These are phyloP conservation scores for Pristionchus maxplancki DNA, from an alignment of 2,888 invertebrate species.

Conservation along the genomic window DNA sequence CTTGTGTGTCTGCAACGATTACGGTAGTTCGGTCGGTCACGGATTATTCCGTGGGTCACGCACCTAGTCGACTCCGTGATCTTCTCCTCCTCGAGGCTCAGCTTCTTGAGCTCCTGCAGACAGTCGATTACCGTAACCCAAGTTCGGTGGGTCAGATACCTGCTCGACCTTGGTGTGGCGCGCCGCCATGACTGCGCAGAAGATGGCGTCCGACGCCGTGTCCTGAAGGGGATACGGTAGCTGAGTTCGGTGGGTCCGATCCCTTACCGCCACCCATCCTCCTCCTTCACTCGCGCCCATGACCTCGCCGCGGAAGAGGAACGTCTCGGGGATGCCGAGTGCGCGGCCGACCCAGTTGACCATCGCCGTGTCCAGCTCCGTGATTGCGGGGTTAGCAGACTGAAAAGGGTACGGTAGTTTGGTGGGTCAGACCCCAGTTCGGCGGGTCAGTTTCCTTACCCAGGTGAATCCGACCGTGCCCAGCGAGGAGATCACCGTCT, in stretches of 20 bases:
- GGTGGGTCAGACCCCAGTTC: neutral
- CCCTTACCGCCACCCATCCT: constrained; percentile 52
- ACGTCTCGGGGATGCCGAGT: constrained; percentile 53
- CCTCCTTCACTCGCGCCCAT: constrained; percentile 53
- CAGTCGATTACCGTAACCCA: neutral
- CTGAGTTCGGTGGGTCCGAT: neutral
- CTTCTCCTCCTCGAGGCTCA: neutral
- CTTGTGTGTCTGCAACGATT: neutral
- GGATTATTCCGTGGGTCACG: no score
- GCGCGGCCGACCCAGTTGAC: constrained; percentile 56
- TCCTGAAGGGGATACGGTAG: constrained; percentile 75
- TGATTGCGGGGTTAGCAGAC: constrained; percentile 52
- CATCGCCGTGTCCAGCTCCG: constrained; percentile 55
- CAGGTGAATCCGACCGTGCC: constrained; percentile 40
- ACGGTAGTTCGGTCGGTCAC: constrained; percentile 1
- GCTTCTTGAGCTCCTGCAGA: neutral
- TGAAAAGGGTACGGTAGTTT: neutral
- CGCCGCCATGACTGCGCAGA: constrained; percentile 92
- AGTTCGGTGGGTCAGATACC: constrained; percentile 77
- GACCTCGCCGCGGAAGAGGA: constrained; percentile 36
- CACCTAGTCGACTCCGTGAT: neutral
- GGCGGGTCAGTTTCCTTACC: constrained; percentile 24
- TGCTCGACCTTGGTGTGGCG: constrained; percentile 88
- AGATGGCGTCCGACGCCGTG: constrained; percentile 93
- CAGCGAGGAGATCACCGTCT: constrained; percentile 27